Base-by-base conservation (phyloP, 53 echinoderm and acorn worm species). In the Temnopleurus reevesii region DNA sequence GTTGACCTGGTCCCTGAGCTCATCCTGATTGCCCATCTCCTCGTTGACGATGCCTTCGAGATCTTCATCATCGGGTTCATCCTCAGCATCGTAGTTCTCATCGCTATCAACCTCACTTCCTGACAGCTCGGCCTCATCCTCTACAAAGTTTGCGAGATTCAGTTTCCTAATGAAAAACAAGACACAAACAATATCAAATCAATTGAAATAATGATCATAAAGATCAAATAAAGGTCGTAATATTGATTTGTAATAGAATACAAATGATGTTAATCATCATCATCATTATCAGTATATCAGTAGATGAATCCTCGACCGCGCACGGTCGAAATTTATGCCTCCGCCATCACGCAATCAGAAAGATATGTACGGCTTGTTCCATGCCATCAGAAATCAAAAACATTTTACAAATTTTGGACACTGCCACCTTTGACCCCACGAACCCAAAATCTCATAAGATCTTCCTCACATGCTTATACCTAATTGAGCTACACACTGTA, bases 81-180 rank as follows among this genome's bases (percentile, higher is more conserved):
- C 98, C 30, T 97, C 95, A 1, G 94, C 95, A 81, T 96, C 97
- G 27, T 97, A 97, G 57, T 95, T 91, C 59, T 97, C 98, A 64
- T 97, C 98, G n/a, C 95, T 96, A 3, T 91, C 98, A 21, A 18
- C 90, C 81, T 97, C 98, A 59, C 96, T 95, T 9, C 98, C 98
- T 8, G 98, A 97, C 61, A 94, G 61, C 92, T 97, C 98, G 5
- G 98, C 98, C 77, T 97, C 98, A 26, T 94, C 64, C 64, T 97
- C 98, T 59, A 97, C 81, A 71, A 95, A 95, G 12, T 89, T 86
- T 71, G 88, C 88, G 21, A 87, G 23, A 1, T 87, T 71, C 51
- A 87, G 24, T 61, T 86, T 59, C 30, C 86, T 86, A 29, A 41
- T 12, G n/a, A n/a, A 71, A n/a, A 71, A 8, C 43, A 71, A 0